Evolutionary conservation across 2,797 vertebrate species (phyloP).

Genomic region (Thaleichthys pacificus): DNA sequence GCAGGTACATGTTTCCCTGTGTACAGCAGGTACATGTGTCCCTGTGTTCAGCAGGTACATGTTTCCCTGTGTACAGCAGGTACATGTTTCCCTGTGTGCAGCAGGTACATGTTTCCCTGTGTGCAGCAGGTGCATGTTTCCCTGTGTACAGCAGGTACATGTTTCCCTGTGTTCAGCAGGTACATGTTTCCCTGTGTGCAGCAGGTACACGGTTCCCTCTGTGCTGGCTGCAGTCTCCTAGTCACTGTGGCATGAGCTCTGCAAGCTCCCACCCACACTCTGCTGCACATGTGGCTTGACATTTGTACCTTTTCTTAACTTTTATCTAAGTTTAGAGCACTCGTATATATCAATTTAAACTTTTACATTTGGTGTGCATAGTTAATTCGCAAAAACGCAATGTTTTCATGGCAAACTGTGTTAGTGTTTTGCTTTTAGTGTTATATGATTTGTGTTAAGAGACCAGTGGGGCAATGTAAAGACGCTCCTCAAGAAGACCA

Average conservation of each 20-base stretch:
- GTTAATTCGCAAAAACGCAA: no score
- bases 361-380: no score
- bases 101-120: no score
- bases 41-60: no score
- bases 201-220: background rate
- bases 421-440: background rate
- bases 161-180: no score
- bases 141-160: no score
- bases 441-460: background rate
- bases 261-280: background rate
- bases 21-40: background rate
- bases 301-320: background rate
- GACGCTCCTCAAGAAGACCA: slow-evolving; percentile 54
- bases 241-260: background rate
- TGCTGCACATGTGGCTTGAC: slow-evolving; percentile 4
- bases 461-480: slow-evolving; percentile 27
- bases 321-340: slow-evolving; percentile 8
- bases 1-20: background rate
- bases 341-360: no score
- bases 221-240: background rate
- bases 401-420: no score
- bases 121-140: no score
- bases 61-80: no score
- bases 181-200: no score
- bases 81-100: background rate